A percentile compares a stretch with the other conserved stretches of the same genome.
Conservation (phyloP, 2,113 vertebrate species). For the Alethe castanea region DNA sequence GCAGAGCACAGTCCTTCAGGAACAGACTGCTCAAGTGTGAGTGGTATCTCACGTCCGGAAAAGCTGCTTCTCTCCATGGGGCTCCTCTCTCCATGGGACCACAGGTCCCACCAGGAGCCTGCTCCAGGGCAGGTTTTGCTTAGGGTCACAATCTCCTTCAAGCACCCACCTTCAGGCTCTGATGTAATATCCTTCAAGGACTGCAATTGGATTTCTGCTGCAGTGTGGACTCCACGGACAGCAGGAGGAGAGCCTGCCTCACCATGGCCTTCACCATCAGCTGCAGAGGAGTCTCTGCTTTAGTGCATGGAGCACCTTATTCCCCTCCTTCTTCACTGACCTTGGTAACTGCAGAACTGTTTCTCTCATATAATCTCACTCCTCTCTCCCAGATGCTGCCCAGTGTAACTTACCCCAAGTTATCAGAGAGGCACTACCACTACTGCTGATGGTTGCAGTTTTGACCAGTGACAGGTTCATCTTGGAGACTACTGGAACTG, state of each 20-base stretch:
- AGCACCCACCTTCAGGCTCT: not conserved
- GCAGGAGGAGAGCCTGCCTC: rapidly evolving
- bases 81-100: not conserved
- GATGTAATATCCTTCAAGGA: rapidly evolving
- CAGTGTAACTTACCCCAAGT: not conserved
- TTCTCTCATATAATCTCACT: not conserved
- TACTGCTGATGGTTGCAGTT: not conserved
- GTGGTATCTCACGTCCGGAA: not conserved
- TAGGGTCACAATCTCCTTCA: not conserved
- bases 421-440: not conserved
- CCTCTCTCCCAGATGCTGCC: not conserved
- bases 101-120: not conserved
- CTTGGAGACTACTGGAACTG: rapidly evolving
- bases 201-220: not conserved
- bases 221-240: not conserved
- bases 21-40: not conserved
- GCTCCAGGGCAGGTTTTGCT: not conserved
- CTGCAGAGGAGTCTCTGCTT: not conserved
- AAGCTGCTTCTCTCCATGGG: no score
- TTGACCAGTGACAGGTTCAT: not conserved
- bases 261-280: rapidly evolving
- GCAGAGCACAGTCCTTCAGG: not conserved
- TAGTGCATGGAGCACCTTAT: rapidly evolving
- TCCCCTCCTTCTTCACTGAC: not conserved
- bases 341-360: not conserved